Evolutionary conservation across 2,888 invertebrate species (phyloP), one percentile per base, ranked within the genome.

Genomic region (Linnaemya tessellans): DNA sequence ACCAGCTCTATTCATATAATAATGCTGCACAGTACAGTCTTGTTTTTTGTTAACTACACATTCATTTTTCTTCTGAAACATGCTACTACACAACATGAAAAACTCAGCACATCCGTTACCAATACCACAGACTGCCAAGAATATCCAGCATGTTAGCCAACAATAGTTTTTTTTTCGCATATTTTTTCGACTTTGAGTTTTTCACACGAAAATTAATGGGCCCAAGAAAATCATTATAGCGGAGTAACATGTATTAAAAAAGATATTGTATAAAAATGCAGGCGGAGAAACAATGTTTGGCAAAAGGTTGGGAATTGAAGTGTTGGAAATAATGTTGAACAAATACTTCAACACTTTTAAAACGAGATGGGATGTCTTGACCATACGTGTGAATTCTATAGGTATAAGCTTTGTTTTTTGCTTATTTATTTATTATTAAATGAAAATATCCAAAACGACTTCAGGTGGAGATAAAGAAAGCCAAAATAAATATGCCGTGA

Each of bases 1-100:
- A 80, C 71, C 77, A 68, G 90, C 90, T 91, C 90, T 89, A 80
- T 46, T 67, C 65, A 30, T 41, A 90, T 87, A 89, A 87, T 88
- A 88, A 88, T 84, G 86, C 56, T 80, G 41, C 18, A 15, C 15
- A 54, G 56, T 43, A 81, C 49, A 49, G 25, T 25, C n/a, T n/a
- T n/a, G n/a, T n/a, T n/a, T 71, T 67, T 77, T 64, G 11, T 30
- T 58, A 43, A 25, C 35, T 64, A 22, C 22, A 43, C n/a, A 71
- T 43, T 58, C 54, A 41, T 84, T 65, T 46, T 67, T n/a, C n/a
- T 73, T 30, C 65, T 49, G 68, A 77, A 60, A 78, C 78, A 84
- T 80, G 30, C 54, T 78, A 58, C 41, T 77, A 70, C 65, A 81
- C 65, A 81, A 84, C 87, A 86, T 84, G 74, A 73, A 73, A 78